Base-by-base conservation (phyloP, 2,797 vertebrate species). In the Nannoperca obscura region DNA sequence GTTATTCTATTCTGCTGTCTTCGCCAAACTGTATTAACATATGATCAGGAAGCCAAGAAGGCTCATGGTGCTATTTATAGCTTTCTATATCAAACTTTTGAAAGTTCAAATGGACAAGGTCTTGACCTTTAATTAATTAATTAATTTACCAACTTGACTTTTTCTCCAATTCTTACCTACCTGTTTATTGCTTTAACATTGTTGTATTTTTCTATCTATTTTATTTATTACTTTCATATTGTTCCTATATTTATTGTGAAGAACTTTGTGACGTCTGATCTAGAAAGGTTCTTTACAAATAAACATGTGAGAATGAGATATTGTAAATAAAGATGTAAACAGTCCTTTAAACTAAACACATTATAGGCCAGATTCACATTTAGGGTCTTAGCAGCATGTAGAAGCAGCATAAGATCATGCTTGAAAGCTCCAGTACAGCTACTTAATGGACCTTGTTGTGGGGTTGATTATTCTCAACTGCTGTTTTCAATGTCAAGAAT, bases 1-100 rank as follows among this genome's bases (percentile, higher is more conserved):
- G 74, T 87, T 86, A 90, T 88, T 88, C 70, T 87, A 76, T 85
- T 90, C 85, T 86, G 68, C 84, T 77, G 85, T 87, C 87, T 91
- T 89, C 80, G 66, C 83, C 73, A 93, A 93, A 94, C 86, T 78
- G 61, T 88, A 89, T 94, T 91, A 92, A 80, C 70, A 63, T 3
- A 66, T 76, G 76, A 83, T 85, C 86, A 86, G 89, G 85, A 89
- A 87, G 84, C 74, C 68, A 80, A 85, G 86, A 87, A 78, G 81
- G 53, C 71, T 82, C 68, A 58, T 81, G 60, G 76, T 79, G 73
- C 71, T 84, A 77, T 91, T 90, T 84, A 42, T 85, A 74, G 66
- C 19, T 66, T 32, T 59, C 38, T 68, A n/a, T 42, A 53, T 71
- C 20, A 84, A 63, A 85, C 54, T 44, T 80, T 46, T 54, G 20